phyloP scores from a whole-genome alignment of 2,888 invertebrate genomes.

The Parapristionchus giblindavisi region DNA sequence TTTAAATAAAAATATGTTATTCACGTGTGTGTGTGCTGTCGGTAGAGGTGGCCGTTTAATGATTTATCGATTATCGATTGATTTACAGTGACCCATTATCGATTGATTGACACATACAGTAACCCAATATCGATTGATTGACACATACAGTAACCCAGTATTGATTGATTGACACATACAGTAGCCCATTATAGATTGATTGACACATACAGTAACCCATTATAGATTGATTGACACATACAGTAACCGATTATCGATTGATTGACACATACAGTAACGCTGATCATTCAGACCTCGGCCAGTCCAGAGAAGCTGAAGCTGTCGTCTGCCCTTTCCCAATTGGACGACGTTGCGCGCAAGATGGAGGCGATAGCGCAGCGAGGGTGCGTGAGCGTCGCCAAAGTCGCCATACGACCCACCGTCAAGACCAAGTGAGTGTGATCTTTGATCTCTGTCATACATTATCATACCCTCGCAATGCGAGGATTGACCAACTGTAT shows the following conservation, averaged over 20 bases:
- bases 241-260: not conserved
- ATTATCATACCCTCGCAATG: no score
- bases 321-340: slow-evolving; percentile 54
- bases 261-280: not conserved
- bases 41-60: no score
- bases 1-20: no score
- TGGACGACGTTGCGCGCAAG: slow-evolving; percentile 61
- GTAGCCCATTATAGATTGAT: no score
- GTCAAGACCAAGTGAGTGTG: slow-evolving; percentile 24
- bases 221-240: not conserved
- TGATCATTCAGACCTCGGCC: not conserved
- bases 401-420: slow-evolving; percentile 30
- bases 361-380: slow-evolving; percentile 76
- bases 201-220: not conserved
- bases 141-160: no score
- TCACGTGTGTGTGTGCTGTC: no score
- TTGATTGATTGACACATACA: no score
- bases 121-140: no score
- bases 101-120: no score
- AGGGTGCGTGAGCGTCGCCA: slow-evolving; percentile 20
- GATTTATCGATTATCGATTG: no score
- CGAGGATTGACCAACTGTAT: no score
- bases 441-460: slow-evolving; percentile 1
- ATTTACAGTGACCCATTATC: no score
- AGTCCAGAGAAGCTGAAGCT: slow-evolving; percentile 77